Percentiles rank a stretch among this genome's conserved stretches.
phyloP scores from a whole-genome alignment of 2,888 invertebrate genomes.

The Ceriagrion tenellum region DNA sequence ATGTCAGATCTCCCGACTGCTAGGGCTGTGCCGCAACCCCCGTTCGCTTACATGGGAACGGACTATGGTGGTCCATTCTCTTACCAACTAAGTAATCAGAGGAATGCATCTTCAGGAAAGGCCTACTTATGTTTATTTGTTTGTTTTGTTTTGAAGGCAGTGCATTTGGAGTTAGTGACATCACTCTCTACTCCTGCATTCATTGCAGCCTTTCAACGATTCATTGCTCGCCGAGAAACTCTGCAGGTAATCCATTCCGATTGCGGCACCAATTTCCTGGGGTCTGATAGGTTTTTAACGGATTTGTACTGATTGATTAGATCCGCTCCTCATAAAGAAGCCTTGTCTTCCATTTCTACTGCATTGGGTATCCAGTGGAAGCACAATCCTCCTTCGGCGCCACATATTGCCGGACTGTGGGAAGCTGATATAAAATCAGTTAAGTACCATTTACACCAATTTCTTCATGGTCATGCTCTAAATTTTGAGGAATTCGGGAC shows the following conservation, averaged over 20 bases:
- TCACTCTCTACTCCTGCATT: not conserved
- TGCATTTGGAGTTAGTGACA: not conserved
- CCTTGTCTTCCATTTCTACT: too few species aligned
- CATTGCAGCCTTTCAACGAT: not conserved
- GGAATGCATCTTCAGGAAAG: conserved; percentile 12
- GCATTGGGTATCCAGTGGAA: too few species aligned
- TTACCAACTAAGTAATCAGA: not conserved
- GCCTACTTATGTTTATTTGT: conserved; percentile 36
- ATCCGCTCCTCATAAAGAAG: not conserved
- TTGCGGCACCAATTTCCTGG: conserved; percentile 6
- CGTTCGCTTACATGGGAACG: conserved; percentile 29
- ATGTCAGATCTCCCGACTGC: not conserved
- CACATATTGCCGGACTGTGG: too few species aligned
- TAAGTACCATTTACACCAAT: too few species aligned
- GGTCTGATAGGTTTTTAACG: not conserved
- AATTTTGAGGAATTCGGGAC: too few species aligned
- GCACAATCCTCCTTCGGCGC: too few species aligned
- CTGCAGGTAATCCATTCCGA: conserved; percentile 7
- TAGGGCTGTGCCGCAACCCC: conserved; percentile 17
- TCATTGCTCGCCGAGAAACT: not conserved
- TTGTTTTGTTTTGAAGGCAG: not conserved
- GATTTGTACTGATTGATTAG: not conserved
- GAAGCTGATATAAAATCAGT: too few species aligned
- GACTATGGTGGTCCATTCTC: conserved; percentile 43
- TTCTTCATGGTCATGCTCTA: too few species aligned